Base-by-base conservation (phyloP, 92 coral and sea anemone species). In the Parazoanthus darwini region DNA sequence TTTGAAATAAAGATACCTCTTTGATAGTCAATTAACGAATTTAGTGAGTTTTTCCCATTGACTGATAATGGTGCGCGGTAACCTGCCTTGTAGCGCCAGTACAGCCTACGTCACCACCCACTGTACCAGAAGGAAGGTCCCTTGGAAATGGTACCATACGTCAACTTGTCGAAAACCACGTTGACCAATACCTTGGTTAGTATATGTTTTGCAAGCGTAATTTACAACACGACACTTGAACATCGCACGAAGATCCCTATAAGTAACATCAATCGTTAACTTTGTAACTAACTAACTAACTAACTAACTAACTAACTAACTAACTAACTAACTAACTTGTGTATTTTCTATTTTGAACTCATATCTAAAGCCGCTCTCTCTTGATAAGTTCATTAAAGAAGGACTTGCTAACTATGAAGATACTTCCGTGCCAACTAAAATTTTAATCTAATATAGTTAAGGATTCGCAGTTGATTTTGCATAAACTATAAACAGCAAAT, bases 171-270 rank as follows among this genome's bases (percentile, higher is more conserved):
- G 23, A 82, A 15, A 71, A 15, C 77, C 68, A 67, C 65, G 77
- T 82, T 50, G 58, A 82, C 48, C 63, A 68, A 42, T 42, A 82
- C 58, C 86, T 82, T 26, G 86, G 86, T 82, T 72, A 67, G 86
- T 82, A 82, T 82, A 82, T 67, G 51, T 37, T 39, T 20, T 76
- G 25, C 29, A 16, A 16, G 29, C 20, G 26, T 63, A 15, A 58
- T 15, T 15, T 58, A 58, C 22, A 13, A 8, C 20, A 13, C 65
- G 22, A 56, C 65, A 56, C 16, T 16, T 56, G 22, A 58, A 23
- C 23, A 58, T 14, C 18, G 23, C 22, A 8, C 58, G 58, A 39
- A 39, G 42, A 39, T 46, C 51, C 7, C 51, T 46, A 29, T 29
- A 46, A 46, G 51, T 46, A 46, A 46, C 59, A 54, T 54, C 20